A percentile compares a stretch with the other conserved stretches of the same genome.
phyloP scores from a whole-genome alignment of 2,113 vertebrate species.

The Thunnus maccoyii region DNA sequence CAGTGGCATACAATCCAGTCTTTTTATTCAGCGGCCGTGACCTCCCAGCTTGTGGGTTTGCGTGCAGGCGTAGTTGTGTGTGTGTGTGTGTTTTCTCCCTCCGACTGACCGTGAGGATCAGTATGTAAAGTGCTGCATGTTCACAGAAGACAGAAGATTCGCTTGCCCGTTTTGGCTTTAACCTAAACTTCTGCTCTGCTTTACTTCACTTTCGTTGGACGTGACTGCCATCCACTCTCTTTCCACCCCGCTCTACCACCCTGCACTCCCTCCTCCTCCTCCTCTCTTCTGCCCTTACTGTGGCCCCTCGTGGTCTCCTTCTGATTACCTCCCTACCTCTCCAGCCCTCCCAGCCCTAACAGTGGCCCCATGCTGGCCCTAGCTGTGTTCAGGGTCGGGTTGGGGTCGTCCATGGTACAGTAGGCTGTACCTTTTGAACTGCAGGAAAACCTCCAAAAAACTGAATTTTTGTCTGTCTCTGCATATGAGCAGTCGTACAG shows the following conservation, averaged over 20 bases:
- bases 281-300: background rate
- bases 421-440: background rate
- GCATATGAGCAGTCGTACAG: background rate
- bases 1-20: constrained; percentile 42
- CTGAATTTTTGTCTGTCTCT: background rate
- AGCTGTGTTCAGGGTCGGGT: constrained; percentile 3
- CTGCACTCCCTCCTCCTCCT: background rate
- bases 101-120: background rate
- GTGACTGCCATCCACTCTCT: constrained; percentile 13
- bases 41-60: constrained; percentile 28
- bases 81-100: background rate
- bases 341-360: background rate
- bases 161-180: constrained; percentile 25
- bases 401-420: background rate
- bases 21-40: constrained; percentile 44
- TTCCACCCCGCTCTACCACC: background rate
- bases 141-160: constrained; percentile 1
- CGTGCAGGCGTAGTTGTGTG: background rate
- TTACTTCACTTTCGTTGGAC: constrained; percentile 36
- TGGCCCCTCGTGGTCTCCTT: constrained; percentile 33
- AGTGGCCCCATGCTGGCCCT: background rate
- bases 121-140: constrained; percentile 25
- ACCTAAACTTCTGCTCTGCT: constrained; percentile 46
- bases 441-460: background rate
- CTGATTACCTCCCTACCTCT: background rate